Percentiles rank a stretch among this genome's conserved stretches.
phyloP scores from a whole-genome alignment of 2,113 vertebrate species.

The Nothocercus nigrocapillus region DNA sequence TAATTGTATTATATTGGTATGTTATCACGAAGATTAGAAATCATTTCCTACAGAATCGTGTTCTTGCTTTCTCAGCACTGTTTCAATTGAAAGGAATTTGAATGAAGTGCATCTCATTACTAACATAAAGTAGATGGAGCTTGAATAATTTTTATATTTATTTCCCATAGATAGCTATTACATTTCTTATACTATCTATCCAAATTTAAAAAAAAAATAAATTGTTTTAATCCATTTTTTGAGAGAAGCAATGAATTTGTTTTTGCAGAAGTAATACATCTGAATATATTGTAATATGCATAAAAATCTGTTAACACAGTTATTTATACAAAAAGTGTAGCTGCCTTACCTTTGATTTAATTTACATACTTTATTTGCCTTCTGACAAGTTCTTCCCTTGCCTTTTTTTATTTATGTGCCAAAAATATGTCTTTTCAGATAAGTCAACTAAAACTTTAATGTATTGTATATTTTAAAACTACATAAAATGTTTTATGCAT shows the following conservation, averaged over 20 bases:
- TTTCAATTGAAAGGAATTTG: slow-evolving; percentile 88
- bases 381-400: slow-evolving; percentile 84
- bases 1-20: slow-evolving; percentile 86
- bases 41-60: slow-evolving; percentile 84
- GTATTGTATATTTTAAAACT: slow-evolving; percentile 83
- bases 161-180: slow-evolving; percentile 83
- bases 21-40: slow-evolving; percentile 88
- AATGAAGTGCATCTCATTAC: slow-evolving; percentile 88
- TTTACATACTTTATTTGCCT: slow-evolving; percentile 85
- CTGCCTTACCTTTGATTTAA: slow-evolving; percentile 87
- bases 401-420: slow-evolving; percentile 84
- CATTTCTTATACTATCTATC: slow-evolving; percentile 84
- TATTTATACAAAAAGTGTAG: slow-evolving; percentile 85
- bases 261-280: slow-evolving; percentile 82
- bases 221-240: slow-evolving; percentile 83
- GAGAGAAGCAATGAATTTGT: slow-evolving; percentile 83
- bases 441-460: slow-evolving; percentile 85
- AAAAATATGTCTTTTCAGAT: slow-evolving; percentile 84
- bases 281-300: slow-evolving; percentile 84
- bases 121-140: slow-evolving; percentile 86
- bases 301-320: slow-evolving; percentile 85
- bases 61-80: slow-evolving; percentile 86
- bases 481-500: slow-evolving; percentile 82
- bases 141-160: slow-evolving; percentile 87
- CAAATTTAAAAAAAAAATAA: slow-evolving; percentile 86